phyloP scores from a whole-genome alignment of 2,113 vertebrate genomes.

The Laterallus jamaicensis region DNA sequence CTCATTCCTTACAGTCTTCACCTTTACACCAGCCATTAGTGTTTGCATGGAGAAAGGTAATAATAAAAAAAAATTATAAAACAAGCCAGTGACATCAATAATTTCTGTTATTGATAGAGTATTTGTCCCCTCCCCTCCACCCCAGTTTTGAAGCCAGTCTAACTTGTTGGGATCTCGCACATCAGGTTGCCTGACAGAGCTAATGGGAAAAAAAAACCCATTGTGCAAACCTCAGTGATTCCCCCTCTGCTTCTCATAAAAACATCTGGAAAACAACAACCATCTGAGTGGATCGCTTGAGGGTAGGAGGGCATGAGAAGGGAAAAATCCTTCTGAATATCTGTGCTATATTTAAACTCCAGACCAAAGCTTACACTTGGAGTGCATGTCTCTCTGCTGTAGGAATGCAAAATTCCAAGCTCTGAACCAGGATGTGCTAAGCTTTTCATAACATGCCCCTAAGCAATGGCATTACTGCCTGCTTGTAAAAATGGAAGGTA shows the following conservation, averaged over 20 bases:
- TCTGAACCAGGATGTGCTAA: constrained; percentile 35
- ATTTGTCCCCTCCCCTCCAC: neutral
- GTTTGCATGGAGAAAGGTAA: neutral
- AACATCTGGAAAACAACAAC: constrained; percentile 57
- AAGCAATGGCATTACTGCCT: neutral
- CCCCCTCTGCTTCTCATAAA: neutral
- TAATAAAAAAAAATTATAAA: neutral
- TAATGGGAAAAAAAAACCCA: neutral
- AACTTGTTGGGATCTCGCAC: neutral
- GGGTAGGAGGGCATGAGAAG: constrained; percentile 67
- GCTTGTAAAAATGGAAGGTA: neutral
- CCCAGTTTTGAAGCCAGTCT: neutral
- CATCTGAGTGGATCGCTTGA: neutral
- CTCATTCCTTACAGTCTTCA: neutral
- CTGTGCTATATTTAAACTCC: constrained; percentile 64
- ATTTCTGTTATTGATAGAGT: neutral
- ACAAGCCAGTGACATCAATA: neutral
- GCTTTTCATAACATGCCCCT: constrained; percentile 9
- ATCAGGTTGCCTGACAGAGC: neutral
- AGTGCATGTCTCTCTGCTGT: neutral
- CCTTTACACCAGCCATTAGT: neutral
- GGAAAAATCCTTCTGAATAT: constrained; percentile 34
- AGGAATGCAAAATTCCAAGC: constrained; percentile 30
- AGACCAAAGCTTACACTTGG: constrained; percentile 29
- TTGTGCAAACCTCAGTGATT: neutral